Base-by-base conservation (phyloP, 2,113 vertebrate species). In the Narcine bancroftii region DNA sequence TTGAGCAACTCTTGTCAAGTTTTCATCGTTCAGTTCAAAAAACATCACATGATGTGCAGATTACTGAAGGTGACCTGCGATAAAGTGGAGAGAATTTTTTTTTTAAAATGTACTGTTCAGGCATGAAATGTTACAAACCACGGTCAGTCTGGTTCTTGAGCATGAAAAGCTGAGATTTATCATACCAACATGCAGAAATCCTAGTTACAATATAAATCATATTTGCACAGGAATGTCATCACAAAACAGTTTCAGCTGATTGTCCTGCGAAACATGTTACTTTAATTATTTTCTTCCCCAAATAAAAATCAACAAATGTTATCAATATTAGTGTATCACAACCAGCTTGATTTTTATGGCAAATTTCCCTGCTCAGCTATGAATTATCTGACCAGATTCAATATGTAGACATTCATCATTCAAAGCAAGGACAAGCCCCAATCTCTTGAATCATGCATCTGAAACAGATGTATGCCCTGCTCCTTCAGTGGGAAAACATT, bases 171-270 rank as follows among this genome's bases (percentile, higher is more conserved):
- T 53, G 53, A 85, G 81, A 85, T 85, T 85, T 85, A 85, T 85
- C 81, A 85, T 85, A 85, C 11, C 50, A 85, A 85, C 50, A 85
- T 85, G 81, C 2, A 83, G 47, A 83, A 83, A 83, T n/a, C 47
- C 47, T 83, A 53, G 47, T 85, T 85, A 53, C 81, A 85, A 85
- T 21, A 83, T 83, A 83, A 83, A 83, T 83, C 79, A 83, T 83
- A 60, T 21, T 60, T 85, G 50, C 81, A 60, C 81, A 60, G 81
- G 50, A 60, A 85, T 85, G 81, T 85, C 81, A 85, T 85, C 50
- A 60, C 33, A 85, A 85, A 60, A 60, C 50, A 85, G 81, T 85
- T 85, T 60, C 53, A 85, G 33, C 81, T 56, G 50, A 56, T 85
- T 85, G 13, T 56, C 33, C 56, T 85, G 50, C 24, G 77, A 15